A percentile compares a stretch with the other conserved stretches of the same genome.
phyloP scores from a whole-genome alignment of 2,888 invertebrate species.

The Itoplectis maculator region DNA sequence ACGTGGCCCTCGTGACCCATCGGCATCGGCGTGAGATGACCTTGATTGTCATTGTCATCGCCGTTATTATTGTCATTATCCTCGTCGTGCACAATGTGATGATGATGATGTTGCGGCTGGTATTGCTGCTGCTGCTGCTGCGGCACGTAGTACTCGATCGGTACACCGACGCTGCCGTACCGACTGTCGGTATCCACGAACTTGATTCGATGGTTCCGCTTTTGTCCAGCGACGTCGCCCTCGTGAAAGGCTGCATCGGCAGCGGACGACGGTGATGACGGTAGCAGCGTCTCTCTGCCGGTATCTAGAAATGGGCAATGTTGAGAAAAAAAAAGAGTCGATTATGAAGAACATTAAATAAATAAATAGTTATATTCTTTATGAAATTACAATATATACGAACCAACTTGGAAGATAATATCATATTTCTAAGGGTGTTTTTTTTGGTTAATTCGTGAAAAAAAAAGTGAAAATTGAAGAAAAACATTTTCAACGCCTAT shows the following conservation, averaged over 20 bases:
- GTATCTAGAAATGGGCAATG: too few relatives aligned
- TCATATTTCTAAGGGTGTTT: too few relatives aligned
- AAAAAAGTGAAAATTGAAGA: too few relatives aligned
- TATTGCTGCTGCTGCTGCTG: constrained; percentile 42
- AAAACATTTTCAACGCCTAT: too few relatives aligned
- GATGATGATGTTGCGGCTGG: constrained; percentile 15
- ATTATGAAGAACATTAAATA: too few relatives aligned
- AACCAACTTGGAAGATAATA: too few relatives aligned
- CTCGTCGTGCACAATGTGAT: neutral
- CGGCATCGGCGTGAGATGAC: neutral
- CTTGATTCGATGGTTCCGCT: constrained; percentile 63
- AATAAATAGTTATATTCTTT: too few relatives aligned
- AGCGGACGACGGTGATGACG: constrained; percentile 21
- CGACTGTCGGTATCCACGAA: constrained; percentile 73
- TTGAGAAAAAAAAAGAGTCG: too few relatives aligned
- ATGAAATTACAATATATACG: too few relatives aligned
- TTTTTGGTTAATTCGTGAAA: too few relatives aligned
- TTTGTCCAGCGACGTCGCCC: neutral
- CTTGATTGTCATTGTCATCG: neutral
- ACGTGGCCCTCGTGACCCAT: constrained; percentile 28
- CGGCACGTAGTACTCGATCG: constrained; percentile 34
- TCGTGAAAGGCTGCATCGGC: neutral
- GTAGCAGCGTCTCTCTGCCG: constrained; percentile 45
- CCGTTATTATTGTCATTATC: neutral
- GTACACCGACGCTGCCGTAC: constrained; percentile 55